Conservation (phyloP, 2,888 invertebrate species). For the Dendrolimus pini region DNA sequence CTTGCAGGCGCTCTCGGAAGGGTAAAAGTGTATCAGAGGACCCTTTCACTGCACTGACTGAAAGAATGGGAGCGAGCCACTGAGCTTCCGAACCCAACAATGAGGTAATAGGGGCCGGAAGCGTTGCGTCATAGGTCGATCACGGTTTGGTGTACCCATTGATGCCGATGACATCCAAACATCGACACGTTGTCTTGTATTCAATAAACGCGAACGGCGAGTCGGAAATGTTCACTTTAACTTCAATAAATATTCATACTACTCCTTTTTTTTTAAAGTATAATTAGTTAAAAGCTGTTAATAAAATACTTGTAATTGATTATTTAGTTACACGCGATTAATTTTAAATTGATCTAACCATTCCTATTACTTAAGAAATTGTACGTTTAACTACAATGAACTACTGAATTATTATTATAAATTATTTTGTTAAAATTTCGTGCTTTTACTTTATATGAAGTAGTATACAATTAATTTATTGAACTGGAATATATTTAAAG, state of each 20-base stretch:
- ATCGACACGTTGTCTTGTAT: constrained; percentile 7
- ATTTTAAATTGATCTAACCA: neutral
- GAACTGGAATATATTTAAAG: too few species aligned
- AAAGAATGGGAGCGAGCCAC: constrained; percentile 69
- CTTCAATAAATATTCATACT: neutral
- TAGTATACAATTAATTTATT: too few species aligned
- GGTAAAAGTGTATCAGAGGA: constrained; percentile 69
- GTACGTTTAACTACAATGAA: neutral
- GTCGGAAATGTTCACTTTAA: neutral
- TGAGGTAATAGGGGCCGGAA: constrained; percentile 68
- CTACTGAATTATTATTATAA: neutral
- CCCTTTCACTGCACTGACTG: constrained; percentile 70
- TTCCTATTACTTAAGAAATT: neutral
- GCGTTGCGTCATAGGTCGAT: constrained; percentile 53
- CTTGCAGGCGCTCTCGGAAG: constrained; percentile 43
- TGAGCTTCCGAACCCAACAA: constrained; percentile 63
- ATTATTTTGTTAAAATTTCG: neutral
- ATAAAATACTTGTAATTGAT: neutral
- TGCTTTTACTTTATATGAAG: too few species aligned
- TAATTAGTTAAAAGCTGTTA: neutral
- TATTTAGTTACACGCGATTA: neutral
- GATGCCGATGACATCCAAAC: constrained; percentile 35
- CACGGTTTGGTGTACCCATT: constrained; percentile 52
- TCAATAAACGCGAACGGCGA: neutral
- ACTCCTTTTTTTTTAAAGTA: too few species aligned